These are phyloP conservation scores for Colletes collaris DNA, from an alignment of 2,888 invertebrate species.

Conservation along the genomic window DNA sequence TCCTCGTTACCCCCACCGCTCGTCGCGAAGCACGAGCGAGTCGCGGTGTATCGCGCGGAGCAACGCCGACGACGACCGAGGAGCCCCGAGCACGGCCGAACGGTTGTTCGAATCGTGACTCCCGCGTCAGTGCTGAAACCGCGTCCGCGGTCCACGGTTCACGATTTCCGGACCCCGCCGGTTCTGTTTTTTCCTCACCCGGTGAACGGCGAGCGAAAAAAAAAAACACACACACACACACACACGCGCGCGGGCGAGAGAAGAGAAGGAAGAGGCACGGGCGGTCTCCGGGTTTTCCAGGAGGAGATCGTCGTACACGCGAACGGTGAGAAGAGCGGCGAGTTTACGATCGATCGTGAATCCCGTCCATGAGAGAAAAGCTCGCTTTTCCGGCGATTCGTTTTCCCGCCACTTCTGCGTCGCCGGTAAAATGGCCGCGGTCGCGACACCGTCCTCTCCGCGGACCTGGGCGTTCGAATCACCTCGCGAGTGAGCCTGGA, in stretches of 20 bases:
- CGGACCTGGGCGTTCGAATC: conserved; percentile 25
- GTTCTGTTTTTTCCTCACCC: conserved; percentile 58
- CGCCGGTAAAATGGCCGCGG: conserved; percentile 55
- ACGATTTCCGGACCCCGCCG: conserved; percentile 78
- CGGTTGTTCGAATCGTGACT: conserved; percentile 80
- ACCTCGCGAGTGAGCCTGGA: conserved; percentile 5
- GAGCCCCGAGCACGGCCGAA: conserved; percentile 78
- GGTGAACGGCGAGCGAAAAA: conserved; percentile 8
- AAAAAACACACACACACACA: background rate
- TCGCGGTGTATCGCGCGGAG: conserved; percentile 72
- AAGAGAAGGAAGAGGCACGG: conserved; percentile 19
- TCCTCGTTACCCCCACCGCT: conserved; percentile 58
- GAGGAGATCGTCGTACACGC: conserved; percentile 1
- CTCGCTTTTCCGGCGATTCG: conserved; percentile 29
- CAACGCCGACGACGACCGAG: conserved; percentile 73
- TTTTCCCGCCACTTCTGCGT: conserved; percentile 47
- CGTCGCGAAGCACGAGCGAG: conserved; percentile 56
- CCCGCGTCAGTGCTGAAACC: conserved; percentile 83
- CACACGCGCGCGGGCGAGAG: background rate
- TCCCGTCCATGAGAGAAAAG: background rate
- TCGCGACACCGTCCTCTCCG: conserved; percentile 28
- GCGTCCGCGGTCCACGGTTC: conserved; percentile 83
- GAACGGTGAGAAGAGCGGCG: conserved; percentile 9
- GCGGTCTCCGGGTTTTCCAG: conserved; percentile 7
- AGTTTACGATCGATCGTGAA: background rate